Conservation (phyloP, 2,888 invertebrate species). For the Epinotia bilunana region DNA sequence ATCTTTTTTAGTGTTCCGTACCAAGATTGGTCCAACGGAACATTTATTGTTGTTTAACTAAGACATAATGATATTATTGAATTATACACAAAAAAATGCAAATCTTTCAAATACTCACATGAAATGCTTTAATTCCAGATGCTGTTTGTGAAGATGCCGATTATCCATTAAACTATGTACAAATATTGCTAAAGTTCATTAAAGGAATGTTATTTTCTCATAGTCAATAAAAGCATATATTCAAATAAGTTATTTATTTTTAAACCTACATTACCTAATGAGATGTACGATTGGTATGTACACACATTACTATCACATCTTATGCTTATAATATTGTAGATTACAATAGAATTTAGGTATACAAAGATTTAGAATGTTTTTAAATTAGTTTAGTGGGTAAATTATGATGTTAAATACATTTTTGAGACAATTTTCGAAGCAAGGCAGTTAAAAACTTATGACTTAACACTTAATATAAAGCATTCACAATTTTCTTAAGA, state of each 20-base stretch:
- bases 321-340: conserved; percentile 13
- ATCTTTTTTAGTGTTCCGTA: too few species aligned
- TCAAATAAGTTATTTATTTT: conserved; percentile 35
- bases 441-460: background rate
- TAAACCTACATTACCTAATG: conserved; percentile 4
- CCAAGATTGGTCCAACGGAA: too few species aligned
- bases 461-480: background rate
- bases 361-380: background rate
- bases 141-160: conserved; percentile 78
- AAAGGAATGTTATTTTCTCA: conserved; percentile 12
- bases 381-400: background rate
- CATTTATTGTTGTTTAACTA: too few species aligned
- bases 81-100: background rate
- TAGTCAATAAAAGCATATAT: conserved; percentile 23
- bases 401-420: background rate
- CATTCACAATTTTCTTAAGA: background rate
- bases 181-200: background rate
- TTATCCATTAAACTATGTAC: conserved; percentile 60
- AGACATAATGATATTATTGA: too few species aligned
- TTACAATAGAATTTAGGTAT: conserved; percentile 5
- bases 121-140: conserved; percentile 65
- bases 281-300: conserved; percentile 10
- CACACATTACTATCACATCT: conserved; percentile 36
- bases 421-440: background rate
- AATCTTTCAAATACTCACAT: too few species aligned